Evolutionary conservation across 2,888 invertebrate species (phyloP), one percentile per base, ranked within the genome.

Genomic region (Drosophila sordidula): DNA sequence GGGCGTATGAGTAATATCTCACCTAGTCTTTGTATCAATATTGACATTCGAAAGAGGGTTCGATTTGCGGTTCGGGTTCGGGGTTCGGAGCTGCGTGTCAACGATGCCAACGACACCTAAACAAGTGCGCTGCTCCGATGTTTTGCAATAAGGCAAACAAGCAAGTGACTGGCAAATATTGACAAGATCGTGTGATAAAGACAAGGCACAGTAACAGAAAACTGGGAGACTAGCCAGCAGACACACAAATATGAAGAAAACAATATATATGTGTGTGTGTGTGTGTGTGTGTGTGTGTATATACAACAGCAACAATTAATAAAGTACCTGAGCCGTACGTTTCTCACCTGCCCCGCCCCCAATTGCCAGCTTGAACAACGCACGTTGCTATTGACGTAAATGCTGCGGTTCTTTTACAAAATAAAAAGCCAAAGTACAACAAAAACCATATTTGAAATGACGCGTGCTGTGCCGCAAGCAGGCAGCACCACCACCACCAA

Each of bases 1-100:
- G 12, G 76, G 70, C 85, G 87, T 87, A 89, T 85, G 89, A 89
- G 89, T 84, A 85, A 85, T 84, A 69, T 83, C 71, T 52, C 81
- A 80, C 84, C 87, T 67, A 69, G 66, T 36, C 63, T 50, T 39
- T 42, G 6, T 39, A 59, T 77, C 68, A 80, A 80, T 79, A 82
- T 78, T 86, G 82, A 76, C 36, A 66, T 55, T 29, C 1, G 34
- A 34, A 34, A 12, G 34, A 34, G 47, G 51, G 44, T 51, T 39
- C 67, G 18, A 50, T 63, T 62, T 54, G 55, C 66, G 38, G 45
- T 55, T 54, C 51, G 46, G 38, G 29, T 14, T 41, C 8, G 18
- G 22, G 51, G 59, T 18, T 39, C 41, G 32, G 8, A 14, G 41
- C 12, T 32, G 34, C 42, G 44, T 45, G 39, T 50, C 55, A 66